Conservation (phyloP, 2,797 vertebrate genomes). For the Xenops minutus region DNA sequence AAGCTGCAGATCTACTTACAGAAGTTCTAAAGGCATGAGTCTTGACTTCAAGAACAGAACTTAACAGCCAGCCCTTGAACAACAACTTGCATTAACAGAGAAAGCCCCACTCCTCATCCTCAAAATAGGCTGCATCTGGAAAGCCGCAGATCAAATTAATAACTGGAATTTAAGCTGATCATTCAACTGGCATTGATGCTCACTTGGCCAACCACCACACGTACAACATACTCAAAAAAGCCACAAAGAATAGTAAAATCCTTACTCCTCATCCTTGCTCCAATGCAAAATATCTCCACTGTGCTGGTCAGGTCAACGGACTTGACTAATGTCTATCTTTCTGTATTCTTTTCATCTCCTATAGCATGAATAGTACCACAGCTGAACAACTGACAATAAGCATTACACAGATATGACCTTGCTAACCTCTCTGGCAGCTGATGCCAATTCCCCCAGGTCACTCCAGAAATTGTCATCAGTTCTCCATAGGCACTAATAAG, state of each 20-base stretch:
- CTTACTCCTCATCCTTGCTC: background rate
- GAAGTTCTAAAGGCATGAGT: background rate
- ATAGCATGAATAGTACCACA: background rate
- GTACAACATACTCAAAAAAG: background rate
- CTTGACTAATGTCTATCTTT: background rate
- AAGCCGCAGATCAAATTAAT: background rate
- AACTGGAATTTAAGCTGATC: background rate
- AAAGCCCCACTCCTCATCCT: background rate
- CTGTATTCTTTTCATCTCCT: background rate
- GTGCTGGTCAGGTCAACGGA: background rate
- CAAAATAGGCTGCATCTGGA: background rate
- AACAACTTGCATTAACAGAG: background rate
- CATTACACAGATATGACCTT: background rate
- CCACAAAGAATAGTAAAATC: background rate
- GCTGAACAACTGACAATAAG: background rate
- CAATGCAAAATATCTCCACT: background rate
- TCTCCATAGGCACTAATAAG: background rate
- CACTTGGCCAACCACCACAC: background rate
- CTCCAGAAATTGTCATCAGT: background rate
- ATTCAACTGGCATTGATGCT: background rate
- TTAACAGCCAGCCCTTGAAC: background rate
- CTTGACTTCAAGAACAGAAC: background rate
- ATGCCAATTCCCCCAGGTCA: background rate
- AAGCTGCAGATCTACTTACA: background rate
- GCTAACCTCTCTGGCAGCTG: background rate